Conservation (phyloP, 2,888 invertebrate genomes). For the Didymodactylos carnosus region DNA sequence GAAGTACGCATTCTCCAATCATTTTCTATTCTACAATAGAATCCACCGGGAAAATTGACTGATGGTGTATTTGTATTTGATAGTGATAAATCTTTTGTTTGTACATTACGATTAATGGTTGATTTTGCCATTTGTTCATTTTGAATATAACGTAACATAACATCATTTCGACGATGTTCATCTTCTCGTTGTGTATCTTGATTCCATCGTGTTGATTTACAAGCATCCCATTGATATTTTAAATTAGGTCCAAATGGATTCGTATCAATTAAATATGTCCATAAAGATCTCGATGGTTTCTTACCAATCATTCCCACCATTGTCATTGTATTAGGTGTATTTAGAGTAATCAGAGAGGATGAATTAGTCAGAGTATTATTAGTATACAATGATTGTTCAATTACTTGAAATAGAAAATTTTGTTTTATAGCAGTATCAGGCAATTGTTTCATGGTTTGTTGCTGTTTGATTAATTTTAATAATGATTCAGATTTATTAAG, state of each 20-base stretch:
- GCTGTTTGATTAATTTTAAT: too few species aligned
- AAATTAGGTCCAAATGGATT: background rate
- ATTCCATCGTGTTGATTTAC: conserved; percentile 31
- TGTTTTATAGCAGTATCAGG: too few species aligned
- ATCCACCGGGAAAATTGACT: conserved; percentile 1
- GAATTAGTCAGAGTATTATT: too few species aligned
- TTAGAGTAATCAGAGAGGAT: too few species aligned
- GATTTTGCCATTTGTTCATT: background rate
- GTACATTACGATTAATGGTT: background rate
- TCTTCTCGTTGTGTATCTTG: conserved; percentile 35
- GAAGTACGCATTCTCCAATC: background rate
- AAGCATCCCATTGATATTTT: conserved; percentile 28
- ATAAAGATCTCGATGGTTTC: background rate
- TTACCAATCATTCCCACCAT: too few species aligned
- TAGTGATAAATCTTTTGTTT: too few species aligned
- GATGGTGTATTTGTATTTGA: background rate
- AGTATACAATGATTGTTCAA: background rate
- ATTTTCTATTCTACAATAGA: conserved; percentile 8
- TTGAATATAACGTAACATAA: conserved; percentile 2
- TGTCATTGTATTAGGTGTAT: too few species aligned
- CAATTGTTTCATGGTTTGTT: too few species aligned
- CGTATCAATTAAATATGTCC: background rate
- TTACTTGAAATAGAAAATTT: too few species aligned
- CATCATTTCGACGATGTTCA: conserved; percentile 20
- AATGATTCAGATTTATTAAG: too few species aligned